Evolutionary conservation across 1,140 invertebrate species (phyloP).

Genomic region (Parapsyche elsis): DNA sequence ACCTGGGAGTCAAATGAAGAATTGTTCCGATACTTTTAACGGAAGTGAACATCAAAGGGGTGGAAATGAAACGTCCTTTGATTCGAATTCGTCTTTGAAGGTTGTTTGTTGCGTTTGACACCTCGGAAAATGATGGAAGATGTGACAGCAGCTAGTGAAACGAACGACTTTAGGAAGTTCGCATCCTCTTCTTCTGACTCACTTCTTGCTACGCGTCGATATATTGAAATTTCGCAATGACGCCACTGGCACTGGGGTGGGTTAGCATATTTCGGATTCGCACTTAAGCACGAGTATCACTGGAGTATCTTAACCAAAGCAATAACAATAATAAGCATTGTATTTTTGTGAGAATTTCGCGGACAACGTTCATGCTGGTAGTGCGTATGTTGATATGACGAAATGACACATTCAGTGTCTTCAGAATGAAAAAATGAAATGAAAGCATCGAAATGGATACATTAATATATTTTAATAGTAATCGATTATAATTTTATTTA

Average conservation of each 20-base stretch:
- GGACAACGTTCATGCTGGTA: no score
- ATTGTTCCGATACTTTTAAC: slow-evolving; percentile 17
- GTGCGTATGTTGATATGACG: no score
- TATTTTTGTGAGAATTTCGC: no score
- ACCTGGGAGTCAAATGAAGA: slow-evolving; percentile 24
- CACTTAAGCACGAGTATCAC: no score
- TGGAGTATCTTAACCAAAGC: no score
- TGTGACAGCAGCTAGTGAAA: slow-evolving; percentile 40
- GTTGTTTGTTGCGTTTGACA: slow-evolving; percentile 50
- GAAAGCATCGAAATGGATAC: no score
- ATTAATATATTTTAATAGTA: no score
- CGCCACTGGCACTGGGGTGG: background rate
- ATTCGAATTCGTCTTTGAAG: slow-evolving; percentile 48
- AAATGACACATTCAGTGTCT: no score
- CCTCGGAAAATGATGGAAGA: slow-evolving; percentile 47
- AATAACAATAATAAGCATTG: no score
- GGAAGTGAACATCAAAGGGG: slow-evolving; percentile 48
- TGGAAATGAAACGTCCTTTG: slow-evolving; percentile 53
- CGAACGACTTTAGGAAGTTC: slow-evolving; percentile 39
- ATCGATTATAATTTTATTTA: no score
- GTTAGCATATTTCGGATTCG: no score
- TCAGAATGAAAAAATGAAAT: no score
- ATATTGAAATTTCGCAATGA: slow-evolving; percentile 33
- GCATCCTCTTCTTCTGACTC: background rate
- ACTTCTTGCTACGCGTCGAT: background rate